Base-by-base conservation (phyloP, 35 echinoderm and acorn worm species). In the Amphiura filiformis region DNA sequence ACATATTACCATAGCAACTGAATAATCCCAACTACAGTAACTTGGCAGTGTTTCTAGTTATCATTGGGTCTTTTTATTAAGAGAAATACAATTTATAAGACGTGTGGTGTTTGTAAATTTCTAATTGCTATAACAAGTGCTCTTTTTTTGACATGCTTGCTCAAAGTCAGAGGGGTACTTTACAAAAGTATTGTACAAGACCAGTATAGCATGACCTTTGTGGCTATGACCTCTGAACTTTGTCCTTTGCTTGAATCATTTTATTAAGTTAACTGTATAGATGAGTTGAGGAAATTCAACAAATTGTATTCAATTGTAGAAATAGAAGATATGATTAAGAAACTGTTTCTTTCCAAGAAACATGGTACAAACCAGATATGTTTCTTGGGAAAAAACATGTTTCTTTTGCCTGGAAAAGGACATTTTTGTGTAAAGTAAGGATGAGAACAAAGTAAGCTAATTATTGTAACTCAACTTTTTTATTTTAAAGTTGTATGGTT, bases 61-160 rank as follows among this genome's bases (percentile, higher is more conserved):
- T 70, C 26, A 70, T 70, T 4, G 61, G 28, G 15, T 70, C 61
- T 70, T 70, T 70, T 26, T 70, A 70, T n/a, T n/a, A n/a, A n/a
- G 4, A 30, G 26, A 70, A 70, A n/a, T 70, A 70, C 61, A 70
- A 70, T 70, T 70, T 70, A 30, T 70, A 70, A 26, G 26, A 70
- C 26, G 61, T 70, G 28, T 70, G 61, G 61, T 30, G 28, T 70
- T 70, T 70, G 28, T 70, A 70, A 70, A 26, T 70, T 70, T 70
- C 17, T 70, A 15, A 70, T n/a, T 70, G 61, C 28, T 70, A 70
- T n/a, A 70, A 70, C 61, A 70, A 70, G 61, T 70, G 61, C 61
- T 70, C 61, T 70, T 70, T 70, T 47, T 47, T n/a, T n/a, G n/a
- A 47, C 15, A 30, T 70, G 61, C 61, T 70, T 30, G 15, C 61